A percentile compares a stretch with the other conserved stretches of the same genome.
Evolutionary conservation across 1,140 invertebrate species (phyloP).

Genomic region (Hylaeus volcanicus): DNA sequence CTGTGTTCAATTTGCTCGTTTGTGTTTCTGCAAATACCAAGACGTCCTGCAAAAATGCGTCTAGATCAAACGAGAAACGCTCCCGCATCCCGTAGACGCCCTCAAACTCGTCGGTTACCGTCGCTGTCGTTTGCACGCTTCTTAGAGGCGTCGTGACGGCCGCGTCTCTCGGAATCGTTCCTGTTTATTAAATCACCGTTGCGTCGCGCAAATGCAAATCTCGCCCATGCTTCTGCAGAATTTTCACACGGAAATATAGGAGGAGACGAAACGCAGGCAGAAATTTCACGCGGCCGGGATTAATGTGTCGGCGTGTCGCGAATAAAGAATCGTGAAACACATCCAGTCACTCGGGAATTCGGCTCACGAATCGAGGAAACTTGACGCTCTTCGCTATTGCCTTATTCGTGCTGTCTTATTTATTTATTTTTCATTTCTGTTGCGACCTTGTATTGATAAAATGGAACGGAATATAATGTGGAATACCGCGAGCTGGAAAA

Average conservation of each 20-base stretch:
- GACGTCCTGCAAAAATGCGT: background rate
- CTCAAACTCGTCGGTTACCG: background rate
- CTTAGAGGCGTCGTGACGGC: background rate
- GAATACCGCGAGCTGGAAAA: no score
- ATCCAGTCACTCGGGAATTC: background rate
- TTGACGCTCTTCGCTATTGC: background rate
- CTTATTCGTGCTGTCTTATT: background rate
- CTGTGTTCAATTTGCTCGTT: background rate
- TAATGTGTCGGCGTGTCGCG: constrained; percentile 3
- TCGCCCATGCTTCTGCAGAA: background rate
- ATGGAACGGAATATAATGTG: no score
- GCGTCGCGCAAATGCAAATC: constrained; percentile 29
- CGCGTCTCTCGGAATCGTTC: constrained; percentile 8
- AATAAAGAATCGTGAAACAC: constrained; percentile 27
- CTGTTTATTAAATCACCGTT: constrained; percentile 43
- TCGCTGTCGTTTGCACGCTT: background rate
- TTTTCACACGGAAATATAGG: background rate
- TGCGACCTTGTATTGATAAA: no score
- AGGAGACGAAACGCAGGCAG: background rate
- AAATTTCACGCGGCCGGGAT: constrained; percentile 6
- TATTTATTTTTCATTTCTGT: no score
- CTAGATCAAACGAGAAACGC: background rate
- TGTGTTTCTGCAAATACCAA: background rate
- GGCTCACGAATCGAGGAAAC: background rate
- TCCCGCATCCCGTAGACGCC: background rate